These are phyloP conservation scores for Brachirus orientalis DNA, from an alignment of 2,113 vertebrate genomes.

Conservation along the genomic window DNA sequence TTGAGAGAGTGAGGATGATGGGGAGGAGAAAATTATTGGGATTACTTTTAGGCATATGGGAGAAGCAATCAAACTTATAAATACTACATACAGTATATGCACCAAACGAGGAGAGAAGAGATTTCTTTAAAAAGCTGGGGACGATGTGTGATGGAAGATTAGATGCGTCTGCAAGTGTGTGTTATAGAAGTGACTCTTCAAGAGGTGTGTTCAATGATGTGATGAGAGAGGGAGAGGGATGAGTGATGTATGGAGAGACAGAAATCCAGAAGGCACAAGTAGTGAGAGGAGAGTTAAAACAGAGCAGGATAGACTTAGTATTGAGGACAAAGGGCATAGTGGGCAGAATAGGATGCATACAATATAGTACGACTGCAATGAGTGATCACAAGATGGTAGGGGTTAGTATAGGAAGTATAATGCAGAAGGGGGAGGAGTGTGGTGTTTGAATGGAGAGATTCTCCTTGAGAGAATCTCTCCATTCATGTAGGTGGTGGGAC, in stretches of 20 bases:
- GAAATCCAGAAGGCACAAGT: neutral
- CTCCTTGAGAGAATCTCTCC: too few species aligned
- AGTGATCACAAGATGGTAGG: neutral
- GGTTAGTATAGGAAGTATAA: neutral
- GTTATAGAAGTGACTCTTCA: neutral
- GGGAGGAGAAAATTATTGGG: too few species aligned
- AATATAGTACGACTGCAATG: neutral
- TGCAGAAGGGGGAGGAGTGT: neutral
- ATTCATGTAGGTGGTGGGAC: neutral
- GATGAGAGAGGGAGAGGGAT: neutral
- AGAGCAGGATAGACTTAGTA: neutral
- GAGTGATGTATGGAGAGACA: neutral
- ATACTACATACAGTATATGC: too few species aligned
- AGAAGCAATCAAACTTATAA: too few species aligned
- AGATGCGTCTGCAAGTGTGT: neutral
- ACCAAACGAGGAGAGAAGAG: too few species aligned
- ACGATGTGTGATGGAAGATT: neutral
- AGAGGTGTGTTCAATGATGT: neutral
- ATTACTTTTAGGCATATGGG: too few species aligned
- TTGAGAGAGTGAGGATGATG: too few species aligned
- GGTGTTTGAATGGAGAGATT: neutral
- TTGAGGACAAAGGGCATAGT: neutral
- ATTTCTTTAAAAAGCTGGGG: too few species aligned
- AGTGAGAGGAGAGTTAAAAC: neutral
- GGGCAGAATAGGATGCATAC: neutral